Evolutionary conservation across 1,140 invertebrate species (phyloP).

Genomic region (Drosophila sp.): DNA sequence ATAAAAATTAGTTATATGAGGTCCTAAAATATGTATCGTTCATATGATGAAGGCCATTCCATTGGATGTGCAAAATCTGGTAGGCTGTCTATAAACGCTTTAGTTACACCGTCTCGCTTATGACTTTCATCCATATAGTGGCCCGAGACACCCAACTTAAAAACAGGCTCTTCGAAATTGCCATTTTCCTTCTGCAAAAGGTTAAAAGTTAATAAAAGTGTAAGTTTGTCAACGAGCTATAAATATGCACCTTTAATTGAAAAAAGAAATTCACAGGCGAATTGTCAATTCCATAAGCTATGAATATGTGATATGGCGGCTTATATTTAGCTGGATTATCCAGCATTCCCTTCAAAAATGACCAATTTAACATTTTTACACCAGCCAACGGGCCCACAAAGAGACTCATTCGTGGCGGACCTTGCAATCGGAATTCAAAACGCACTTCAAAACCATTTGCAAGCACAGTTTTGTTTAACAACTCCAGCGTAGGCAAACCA

Average conservation of each 20-base stretch:
- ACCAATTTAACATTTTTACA: conserved; percentile 57
- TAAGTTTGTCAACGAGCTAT: not conserved
- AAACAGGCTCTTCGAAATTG: conserved; percentile 46
- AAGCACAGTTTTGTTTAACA: conserved; percentile 47
- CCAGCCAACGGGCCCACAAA: conserved; percentile 49
- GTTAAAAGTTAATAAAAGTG: not conserved
- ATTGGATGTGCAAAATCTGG: conserved; percentile 67
- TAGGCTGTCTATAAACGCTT: conserved; percentile 46
- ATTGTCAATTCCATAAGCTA: conserved; percentile 85
- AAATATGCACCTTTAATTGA: conserved; percentile 66
- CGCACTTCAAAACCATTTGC: conserved; percentile 17
- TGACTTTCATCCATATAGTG: conserved; percentile 59
- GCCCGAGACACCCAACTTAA: conserved; percentile 54
- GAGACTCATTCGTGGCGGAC: conserved; percentile 86
- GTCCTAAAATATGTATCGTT: conserved; percentile 39
- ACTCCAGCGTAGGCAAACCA: conserved; percentile 29
- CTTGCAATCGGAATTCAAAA: conserved; percentile 79
- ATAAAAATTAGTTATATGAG: not conserved
- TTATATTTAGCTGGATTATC: conserved; percentile 85
- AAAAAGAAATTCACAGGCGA: conserved; percentile 86
- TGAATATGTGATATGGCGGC: conserved; percentile 88
- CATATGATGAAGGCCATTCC: conserved; percentile 68
- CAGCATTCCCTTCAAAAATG: conserved; percentile 84
- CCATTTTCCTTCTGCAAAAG: conserved; percentile 83
- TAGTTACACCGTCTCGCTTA: conserved; percentile 40